Evolutionary conservation across 2,113 vertebrate genomes (phyloP).

Genomic region (Gorsachius goisagi): DNA sequence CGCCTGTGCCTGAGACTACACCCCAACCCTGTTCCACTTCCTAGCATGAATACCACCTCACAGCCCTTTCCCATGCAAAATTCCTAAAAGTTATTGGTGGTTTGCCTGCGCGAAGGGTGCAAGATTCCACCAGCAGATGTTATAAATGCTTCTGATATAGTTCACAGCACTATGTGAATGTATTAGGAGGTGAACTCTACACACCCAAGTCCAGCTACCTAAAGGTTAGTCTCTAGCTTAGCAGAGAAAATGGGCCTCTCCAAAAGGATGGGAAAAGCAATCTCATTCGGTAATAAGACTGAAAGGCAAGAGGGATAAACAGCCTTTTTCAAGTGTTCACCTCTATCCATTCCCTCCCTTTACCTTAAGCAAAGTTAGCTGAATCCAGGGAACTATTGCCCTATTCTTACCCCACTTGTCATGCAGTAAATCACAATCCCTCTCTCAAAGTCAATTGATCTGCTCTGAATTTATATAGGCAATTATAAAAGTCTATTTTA

Average conservation of each 20-base stretch:
- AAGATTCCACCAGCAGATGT: not conserved
- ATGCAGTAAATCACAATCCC: fast-evolving
- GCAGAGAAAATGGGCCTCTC: not conserved
- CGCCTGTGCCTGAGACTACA: not conserved
- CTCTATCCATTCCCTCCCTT: not conserved
- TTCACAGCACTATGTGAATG: not conserved
- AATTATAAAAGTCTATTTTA: not conserved
- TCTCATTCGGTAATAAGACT: not conserved
- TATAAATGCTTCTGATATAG: not conserved
- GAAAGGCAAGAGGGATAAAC: not conserved
- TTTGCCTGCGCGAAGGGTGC: not conserved
- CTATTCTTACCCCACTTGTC: not conserved
- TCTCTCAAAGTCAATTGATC: not conserved
- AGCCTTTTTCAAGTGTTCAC: not conserved
- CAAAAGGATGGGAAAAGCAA: not conserved
- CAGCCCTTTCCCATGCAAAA: not conserved
- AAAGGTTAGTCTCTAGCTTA: not conserved
- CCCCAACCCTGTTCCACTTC: not conserved
- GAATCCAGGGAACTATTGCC: not conserved
- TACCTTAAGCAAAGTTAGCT: not conserved
- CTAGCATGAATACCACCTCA: not conserved
- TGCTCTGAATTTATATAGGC: not conserved
- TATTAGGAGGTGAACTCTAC: not conserved
- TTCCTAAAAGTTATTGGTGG: not conserved
- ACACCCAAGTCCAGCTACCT: not conserved